These are phyloP conservation scores for Nyctibius bracteatus DNA, from an alignment of 2,113 vertebrate genomes.

Conservation along the genomic window DNA sequence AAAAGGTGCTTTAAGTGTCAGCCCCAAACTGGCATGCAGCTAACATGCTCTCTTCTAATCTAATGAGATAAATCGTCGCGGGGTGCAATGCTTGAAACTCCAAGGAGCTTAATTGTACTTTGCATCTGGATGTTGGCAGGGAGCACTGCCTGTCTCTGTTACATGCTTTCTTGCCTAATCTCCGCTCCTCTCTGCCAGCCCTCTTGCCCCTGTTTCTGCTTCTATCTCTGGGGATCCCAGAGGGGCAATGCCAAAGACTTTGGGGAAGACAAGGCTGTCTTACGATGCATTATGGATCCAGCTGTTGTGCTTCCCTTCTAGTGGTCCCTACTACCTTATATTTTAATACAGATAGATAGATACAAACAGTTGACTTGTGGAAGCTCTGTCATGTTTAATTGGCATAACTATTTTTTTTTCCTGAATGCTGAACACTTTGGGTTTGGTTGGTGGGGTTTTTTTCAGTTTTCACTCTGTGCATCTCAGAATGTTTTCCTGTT, in stretches of 20 bases:
- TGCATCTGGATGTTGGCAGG: background rate
- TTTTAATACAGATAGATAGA: background rate
- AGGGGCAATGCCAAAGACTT: background rate
- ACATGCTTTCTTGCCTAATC: background rate
- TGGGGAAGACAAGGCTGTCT: background rate
- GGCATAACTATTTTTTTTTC: background rate
- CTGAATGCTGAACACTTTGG: background rate
- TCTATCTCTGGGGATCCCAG: background rate
- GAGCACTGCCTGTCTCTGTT: background rate
- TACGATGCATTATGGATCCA: background rate
- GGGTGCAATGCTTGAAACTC: background rate
- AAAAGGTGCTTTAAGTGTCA: background rate
- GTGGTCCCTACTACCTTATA: background rate
- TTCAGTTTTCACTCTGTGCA: background rate
- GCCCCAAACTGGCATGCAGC: background rate
- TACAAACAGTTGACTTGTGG: background rate
- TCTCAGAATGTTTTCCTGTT: background rate
- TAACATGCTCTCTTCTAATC: background rate
- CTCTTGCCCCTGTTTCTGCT: background rate
- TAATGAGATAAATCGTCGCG: background rate
- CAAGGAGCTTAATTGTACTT: background rate
- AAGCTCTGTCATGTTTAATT: background rate
- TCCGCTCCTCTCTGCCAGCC: background rate
- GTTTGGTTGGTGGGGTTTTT: background rate
- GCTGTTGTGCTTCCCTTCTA: background rate